Conservation (phyloP, 2,888 invertebrate genomes). For the Temnothorax ravouxi region DNA sequence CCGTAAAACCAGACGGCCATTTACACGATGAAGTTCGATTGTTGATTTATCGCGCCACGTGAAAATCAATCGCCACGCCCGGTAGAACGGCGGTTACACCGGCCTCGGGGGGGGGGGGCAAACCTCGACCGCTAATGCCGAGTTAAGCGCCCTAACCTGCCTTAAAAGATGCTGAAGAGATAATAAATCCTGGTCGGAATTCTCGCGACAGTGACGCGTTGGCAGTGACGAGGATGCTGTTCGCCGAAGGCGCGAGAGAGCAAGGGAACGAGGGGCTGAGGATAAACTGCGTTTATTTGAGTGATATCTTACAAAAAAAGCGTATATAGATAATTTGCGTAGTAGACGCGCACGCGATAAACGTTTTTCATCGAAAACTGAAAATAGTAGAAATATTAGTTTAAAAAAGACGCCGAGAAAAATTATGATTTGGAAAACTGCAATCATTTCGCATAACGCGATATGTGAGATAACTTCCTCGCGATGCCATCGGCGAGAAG, state of each 20-base stretch:
- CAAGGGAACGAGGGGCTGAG: not conserved
- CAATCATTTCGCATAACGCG: not conserved
- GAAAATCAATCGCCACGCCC: conserved; percentile 48
- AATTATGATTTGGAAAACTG: not conserved
- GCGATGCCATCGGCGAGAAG: conserved; percentile 11
- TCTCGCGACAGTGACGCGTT: conserved; percentile 1
- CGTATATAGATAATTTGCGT: not conserved
- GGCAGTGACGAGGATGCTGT: conserved; percentile 4
- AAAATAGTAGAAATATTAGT: not conserved
- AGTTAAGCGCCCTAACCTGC: conserved; percentile 80
- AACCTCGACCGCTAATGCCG: conserved; percentile 71
- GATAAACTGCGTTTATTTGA: conserved; percentile 35
- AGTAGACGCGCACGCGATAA: not conserved
- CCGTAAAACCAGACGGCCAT: not conserved
- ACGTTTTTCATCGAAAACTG: not conserved
- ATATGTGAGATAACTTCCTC: not conserved
- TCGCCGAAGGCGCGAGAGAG: conserved; percentile 24
- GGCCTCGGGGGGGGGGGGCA: conserved; percentile 52
- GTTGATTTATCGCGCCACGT: conserved; percentile 30
- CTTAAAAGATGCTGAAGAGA: conserved; percentile 80
- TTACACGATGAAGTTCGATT: conserved; percentile 18
- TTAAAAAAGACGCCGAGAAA: too few relatives aligned
- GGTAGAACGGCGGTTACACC: conserved; percentile 55
- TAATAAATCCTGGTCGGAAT: conserved; percentile 74
- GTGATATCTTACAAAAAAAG: conserved; percentile 31